Evolutionary conservation across 2,113 vertebrate species (phyloP).

Genomic region (Psittacula cyanocephala): DNA sequence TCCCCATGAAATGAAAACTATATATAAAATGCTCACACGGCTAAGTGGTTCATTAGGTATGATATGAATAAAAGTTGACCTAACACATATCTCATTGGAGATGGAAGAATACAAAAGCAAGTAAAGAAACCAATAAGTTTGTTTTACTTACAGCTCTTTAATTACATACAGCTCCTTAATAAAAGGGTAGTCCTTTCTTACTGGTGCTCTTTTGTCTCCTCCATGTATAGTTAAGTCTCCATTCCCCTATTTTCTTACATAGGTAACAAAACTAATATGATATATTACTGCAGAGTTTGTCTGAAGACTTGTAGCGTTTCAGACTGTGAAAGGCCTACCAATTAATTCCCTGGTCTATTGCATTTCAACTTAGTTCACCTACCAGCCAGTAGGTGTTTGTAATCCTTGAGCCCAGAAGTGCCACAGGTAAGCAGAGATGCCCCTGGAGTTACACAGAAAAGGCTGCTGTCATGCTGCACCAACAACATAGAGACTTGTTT

Average conservation of each 20-base stretch:
- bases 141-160: not conserved
- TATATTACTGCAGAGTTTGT: not conserved
- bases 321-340: not conserved
- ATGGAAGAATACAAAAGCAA: not conserved
- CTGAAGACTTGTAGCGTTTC: not conserved
- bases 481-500: accelerated
- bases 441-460: not conserved
- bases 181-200: not conserved
- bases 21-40: not conserved
- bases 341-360: not conserved
- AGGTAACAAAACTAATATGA: not conserved
- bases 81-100: not conserved
- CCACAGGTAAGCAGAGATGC: not conserved
- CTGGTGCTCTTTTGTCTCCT: not conserved
- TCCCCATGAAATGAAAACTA: not conserved
- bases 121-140: not conserved
- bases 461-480: not conserved
- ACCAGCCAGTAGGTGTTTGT: not conserved
- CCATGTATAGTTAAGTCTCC: not conserved
- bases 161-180: not conserved
- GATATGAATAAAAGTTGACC: not conserved
- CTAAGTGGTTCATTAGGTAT: not conserved
- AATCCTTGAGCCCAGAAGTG: not conserved
- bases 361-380: not conserved
- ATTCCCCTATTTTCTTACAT: not conserved